phyloP scores from a whole-genome alignment of 1,140 invertebrate genomes.

The Polypedilum vanderplanki region DNA sequence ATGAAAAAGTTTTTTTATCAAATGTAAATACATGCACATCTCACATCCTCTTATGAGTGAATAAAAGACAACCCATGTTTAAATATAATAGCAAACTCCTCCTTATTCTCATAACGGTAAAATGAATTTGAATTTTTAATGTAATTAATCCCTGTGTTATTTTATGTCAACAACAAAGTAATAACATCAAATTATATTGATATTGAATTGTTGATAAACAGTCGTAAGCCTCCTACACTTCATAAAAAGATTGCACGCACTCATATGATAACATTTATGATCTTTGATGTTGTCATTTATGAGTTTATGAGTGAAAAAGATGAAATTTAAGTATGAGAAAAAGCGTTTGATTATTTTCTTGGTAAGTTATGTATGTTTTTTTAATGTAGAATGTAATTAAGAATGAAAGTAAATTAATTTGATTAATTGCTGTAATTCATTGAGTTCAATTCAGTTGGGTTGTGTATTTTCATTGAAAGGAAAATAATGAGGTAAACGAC shows the following conservation, averaged over 20 bases:
- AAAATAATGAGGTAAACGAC: too few relatives aligned
- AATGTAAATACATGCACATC: not conserved
- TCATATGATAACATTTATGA: not conserved
- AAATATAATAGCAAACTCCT: too few relatives aligned
- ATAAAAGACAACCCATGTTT: not conserved
- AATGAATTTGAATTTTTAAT: constrained; percentile 20
- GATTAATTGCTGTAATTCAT: too few relatives aligned
- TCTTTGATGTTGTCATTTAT: not conserved
- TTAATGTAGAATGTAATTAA: too few relatives aligned
- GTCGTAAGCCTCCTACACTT: not conserved
- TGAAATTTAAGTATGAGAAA: too few relatives aligned
- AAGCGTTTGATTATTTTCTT: too few relatives aligned
- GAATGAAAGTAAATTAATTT: too few relatives aligned
- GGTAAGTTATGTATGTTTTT: too few relatives aligned
- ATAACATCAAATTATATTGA: not conserved
- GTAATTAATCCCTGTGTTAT: constrained; percentile 6
- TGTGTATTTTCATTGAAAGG: too few relatives aligned
- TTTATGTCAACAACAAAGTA: constrained; percentile 5
- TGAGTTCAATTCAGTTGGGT: too few relatives aligned
- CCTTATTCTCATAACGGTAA: not conserved
- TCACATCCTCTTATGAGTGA: not conserved
- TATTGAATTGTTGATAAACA: constrained; percentile 9
- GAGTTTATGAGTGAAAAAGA: not conserved
- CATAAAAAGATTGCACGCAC: not conserved
- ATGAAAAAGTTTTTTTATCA: not conserved